Conservation (phyloP, 1,140 invertebrate species). For the Ceratosolen fusciceps region DNA sequence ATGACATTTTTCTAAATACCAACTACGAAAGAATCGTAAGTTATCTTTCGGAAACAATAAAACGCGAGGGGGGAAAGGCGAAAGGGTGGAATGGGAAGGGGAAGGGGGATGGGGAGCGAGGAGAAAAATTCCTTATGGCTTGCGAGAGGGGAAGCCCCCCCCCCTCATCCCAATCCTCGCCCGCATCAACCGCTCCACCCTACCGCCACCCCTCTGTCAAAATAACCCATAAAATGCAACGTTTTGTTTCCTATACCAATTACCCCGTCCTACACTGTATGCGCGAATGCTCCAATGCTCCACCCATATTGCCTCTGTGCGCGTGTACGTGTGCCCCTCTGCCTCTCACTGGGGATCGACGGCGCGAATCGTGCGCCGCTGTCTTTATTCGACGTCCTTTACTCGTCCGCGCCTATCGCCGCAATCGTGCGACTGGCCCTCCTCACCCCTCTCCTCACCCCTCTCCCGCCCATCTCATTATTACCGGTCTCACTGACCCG, state of each 20-base stretch:
- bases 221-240: constrained; percentile 70
- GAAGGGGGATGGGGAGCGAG: background rate
- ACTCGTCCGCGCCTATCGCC: constrained; percentile 26
- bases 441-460: background rate
- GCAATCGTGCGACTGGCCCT: background rate
- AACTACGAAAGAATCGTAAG: background rate
- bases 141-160: background rate
- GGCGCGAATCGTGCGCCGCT: constrained; percentile 42
- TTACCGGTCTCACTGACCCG: background rate
- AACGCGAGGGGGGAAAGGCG: background rate
- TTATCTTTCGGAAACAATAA: constrained; percentile 24
- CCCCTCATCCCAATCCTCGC: background rate
- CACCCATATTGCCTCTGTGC: constrained; percentile 43
- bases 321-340: background rate
- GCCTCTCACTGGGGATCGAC: background rate
- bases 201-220: constrained; percentile 59
- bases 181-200: constrained; percentile 24
- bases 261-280: constrained; percentile 56
- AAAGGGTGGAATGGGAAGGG: background rate
- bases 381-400: constrained; percentile 45
- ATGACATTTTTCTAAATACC: constrained; percentile 20
- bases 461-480: too few species aligned
- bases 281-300: constrained; percentile 45
- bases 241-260: constrained; percentile 68
- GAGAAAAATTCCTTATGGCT: background rate